Conservation (phyloP, 2,113 vertebrate genomes). For the Leptosomus discolor region DNA sequence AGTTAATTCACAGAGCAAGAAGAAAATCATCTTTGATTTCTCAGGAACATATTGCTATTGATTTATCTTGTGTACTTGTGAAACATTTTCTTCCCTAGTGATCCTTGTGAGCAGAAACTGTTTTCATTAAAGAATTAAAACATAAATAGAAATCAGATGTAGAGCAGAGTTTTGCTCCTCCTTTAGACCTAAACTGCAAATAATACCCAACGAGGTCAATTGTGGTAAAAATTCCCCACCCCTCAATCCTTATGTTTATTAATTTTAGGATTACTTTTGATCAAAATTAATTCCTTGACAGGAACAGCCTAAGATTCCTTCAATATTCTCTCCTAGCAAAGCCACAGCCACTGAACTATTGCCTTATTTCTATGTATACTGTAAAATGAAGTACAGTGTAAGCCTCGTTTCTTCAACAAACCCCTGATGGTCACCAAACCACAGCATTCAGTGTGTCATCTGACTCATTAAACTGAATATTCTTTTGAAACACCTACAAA, state of each 20-base stretch:
- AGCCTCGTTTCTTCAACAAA: neutral
- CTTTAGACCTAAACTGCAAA: neutral
- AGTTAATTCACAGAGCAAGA: neutral
- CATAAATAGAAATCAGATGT: neutral
- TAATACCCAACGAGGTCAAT: neutral
- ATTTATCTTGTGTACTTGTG: neutral
- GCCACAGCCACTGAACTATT: neutral
- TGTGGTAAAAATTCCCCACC: neutral
- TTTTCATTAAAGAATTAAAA: neutral
- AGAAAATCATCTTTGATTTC: neutral
- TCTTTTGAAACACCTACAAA: neutral
- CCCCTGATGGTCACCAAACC: neutral
- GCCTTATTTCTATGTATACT: neutral
- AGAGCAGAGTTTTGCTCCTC: neutral
- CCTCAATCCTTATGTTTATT: neutral
- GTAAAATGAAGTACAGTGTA: neutral
- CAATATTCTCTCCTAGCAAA: neutral
- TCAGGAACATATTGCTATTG: neutral
- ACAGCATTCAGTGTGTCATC: neutral
- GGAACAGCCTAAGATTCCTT: neutral
- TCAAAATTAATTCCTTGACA: neutral
- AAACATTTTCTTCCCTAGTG: neutral
- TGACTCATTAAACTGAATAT: neutral
- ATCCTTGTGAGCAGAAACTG: neutral
- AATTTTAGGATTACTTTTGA: neutral